Percentiles rank a stretch among this genome's conserved stretches.
Conservation (phyloP, 1,140 invertebrate genomes). For the Stegodyphus mimosarum region DNA sequence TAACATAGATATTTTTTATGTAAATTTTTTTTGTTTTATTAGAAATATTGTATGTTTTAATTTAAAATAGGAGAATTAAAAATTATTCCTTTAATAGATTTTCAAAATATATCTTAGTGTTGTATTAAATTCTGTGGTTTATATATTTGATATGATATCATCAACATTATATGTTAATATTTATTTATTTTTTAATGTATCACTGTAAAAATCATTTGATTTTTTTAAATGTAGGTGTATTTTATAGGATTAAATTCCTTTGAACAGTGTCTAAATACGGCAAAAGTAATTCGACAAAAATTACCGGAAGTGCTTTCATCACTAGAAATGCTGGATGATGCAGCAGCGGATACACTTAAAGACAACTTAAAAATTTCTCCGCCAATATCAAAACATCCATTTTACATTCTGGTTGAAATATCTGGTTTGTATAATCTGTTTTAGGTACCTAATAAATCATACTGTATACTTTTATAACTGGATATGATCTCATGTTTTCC, state of each 20-base stretch:
- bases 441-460: no score
- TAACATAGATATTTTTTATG: no score
- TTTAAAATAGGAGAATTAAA: no score
- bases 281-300: conserved; percentile 77
- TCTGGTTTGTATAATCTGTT: conserved; percentile 67
- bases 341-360: conserved; percentile 75
- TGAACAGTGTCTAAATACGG: conserved; percentile 80
- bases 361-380: conserved; percentile 75
- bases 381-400: conserved; percentile 77
- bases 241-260: conserved; percentile 72
- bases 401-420: conserved; percentile 93
- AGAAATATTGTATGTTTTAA: no score
- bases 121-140: not conserved
- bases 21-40: no score
- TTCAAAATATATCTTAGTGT: not conserved
- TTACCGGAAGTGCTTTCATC: conserved; percentile 92
- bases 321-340: conserved; percentile 89
- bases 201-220: not conserved
- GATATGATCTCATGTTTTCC: not conserved
- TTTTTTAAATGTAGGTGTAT: conserved; percentile 41
- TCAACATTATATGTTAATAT: not conserved
- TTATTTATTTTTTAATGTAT: no score
- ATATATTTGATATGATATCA: not conserved
- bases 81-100: not conserved
- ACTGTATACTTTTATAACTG: not conserved